A percentile compares a stretch with the other conserved stretches of the same genome.
phyloP scores from a whole-genome alignment of 2,113 vertebrate genomes.

The Onychostoma macrolepis region DNA sequence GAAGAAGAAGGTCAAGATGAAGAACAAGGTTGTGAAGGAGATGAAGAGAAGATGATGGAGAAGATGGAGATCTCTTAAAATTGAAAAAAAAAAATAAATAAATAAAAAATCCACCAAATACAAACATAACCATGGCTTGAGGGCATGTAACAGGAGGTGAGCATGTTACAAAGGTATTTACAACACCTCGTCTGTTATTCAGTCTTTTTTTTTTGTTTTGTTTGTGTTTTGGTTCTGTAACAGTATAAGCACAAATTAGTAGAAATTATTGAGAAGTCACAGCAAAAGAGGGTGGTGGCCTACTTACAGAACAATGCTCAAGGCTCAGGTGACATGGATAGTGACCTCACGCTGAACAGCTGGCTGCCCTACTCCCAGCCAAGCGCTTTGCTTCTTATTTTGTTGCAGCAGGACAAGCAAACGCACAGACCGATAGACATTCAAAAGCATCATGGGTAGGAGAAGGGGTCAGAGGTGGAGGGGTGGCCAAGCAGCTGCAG shows the following conservation, averaged over 20 bases:
- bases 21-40: not conserved
- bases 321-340: constrained; percentile 89
- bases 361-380: constrained; percentile 96
- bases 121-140: constrained; percentile 63
- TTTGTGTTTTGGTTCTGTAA: constrained; percentile 55
- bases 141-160: constrained; percentile 46
- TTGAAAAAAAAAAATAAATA: not conserved
- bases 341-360: constrained; percentile 92
- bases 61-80: not conserved
- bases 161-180: constrained; percentile 32
- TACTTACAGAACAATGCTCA: constrained; percentile 97
- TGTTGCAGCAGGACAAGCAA: constrained; percentile 92
- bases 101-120: not conserved
- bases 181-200: not conserved
- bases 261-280: constrained; percentile 75
- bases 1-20: not conserved
- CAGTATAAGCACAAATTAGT: constrained; percentile 61
- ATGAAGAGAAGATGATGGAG: no score
- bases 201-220: constrained; percentile 27
- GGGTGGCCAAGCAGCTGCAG: constrained; percentile 91
- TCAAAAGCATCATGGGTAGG: constrained; percentile 96
- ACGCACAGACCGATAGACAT: constrained; percentile 98
- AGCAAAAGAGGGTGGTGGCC: constrained; percentile 86
- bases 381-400: constrained; percentile 90
- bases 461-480: constrained; percentile 83